Evolutionary conservation across 1,140 invertebrate genomes (phyloP).

Genomic region (Sminthurinus signatus): DNA sequence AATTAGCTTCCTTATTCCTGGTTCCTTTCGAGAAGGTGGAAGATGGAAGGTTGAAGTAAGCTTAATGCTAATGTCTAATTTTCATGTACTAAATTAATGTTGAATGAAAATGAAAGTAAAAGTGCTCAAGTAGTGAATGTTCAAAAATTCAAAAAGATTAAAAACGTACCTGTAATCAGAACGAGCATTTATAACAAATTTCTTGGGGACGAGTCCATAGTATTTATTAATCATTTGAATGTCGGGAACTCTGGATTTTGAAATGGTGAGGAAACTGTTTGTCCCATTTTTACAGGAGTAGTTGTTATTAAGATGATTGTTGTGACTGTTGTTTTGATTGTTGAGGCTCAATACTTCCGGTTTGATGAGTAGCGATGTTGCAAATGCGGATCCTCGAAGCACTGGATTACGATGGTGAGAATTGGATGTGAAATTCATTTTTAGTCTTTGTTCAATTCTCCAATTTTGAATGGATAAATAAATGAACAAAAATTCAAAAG

Average conservation of each 20-base stretch:
- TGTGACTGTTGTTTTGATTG: background rate
- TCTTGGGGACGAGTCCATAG: constrained; percentile 40
- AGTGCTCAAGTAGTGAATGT: background rate
- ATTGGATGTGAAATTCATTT: constrained; percentile 1
- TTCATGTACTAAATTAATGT: too few relatives aligned
- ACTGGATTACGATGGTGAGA: background rate
- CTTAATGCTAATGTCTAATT: too few relatives aligned
- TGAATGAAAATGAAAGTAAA: background rate
- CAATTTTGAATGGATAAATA: too few relatives aligned
- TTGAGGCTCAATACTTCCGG: background rate
- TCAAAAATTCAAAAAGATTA: background rate
- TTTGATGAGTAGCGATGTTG: background rate
- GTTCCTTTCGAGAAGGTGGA: too few relatives aligned
- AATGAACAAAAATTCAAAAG: too few relatives aligned
- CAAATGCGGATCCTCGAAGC: background rate
- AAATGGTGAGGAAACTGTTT: background rate
- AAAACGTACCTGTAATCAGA: constrained; percentile 19
- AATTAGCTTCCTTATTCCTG: too few relatives aligned
- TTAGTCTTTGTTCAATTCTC: too few relatives aligned
- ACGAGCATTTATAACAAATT: constrained; percentile 31
- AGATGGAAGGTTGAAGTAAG: too few relatives aligned
- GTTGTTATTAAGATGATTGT: background rate
- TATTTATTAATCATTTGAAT: constrained; percentile 41
- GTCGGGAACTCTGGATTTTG: constrained; percentile 29
- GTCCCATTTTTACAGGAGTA: background rate